Evolutionary conservation across 2,113 vertebrate species (phyloP).

Genomic region (Pristiophorus japonicus): DNA sequence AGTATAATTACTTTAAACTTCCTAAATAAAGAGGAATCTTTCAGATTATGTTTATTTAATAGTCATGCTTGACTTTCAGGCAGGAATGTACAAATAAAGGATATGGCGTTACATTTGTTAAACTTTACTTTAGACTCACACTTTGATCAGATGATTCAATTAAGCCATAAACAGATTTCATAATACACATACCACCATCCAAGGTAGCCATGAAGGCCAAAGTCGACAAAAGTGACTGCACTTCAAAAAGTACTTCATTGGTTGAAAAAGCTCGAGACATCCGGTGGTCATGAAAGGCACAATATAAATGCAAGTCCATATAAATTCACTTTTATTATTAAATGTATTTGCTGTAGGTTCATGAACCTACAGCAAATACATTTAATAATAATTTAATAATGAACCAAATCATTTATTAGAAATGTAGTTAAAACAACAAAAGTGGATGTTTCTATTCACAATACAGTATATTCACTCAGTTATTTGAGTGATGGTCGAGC

Average conservation of each 20-base stretch:
- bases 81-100: background rate
- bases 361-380: too few species aligned
- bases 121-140: background rate
- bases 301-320: too few species aligned
- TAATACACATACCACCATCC: background rate
- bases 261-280: too few species aligned
- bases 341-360: background rate
- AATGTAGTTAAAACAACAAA: constrained; percentile 1
- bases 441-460: background rate
- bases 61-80: background rate
- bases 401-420: background rate
- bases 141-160: background rate
- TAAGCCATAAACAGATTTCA: background rate
- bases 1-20: background rate
- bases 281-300: too few species aligned
- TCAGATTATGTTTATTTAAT: background rate
- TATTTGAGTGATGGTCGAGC: background rate
- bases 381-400: too few species aligned
- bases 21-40: background rate
- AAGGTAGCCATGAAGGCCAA: background rate
- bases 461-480: background rate
- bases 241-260: too few species aligned
- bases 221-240: background rate
- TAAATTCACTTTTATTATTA: background rate
- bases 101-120: background rate